Evolutionary conservation across 2,113 vertebrate species (phyloP), one percentile per base, ranked within the genome.

Genomic region (Narcine bancroftii): DNA sequence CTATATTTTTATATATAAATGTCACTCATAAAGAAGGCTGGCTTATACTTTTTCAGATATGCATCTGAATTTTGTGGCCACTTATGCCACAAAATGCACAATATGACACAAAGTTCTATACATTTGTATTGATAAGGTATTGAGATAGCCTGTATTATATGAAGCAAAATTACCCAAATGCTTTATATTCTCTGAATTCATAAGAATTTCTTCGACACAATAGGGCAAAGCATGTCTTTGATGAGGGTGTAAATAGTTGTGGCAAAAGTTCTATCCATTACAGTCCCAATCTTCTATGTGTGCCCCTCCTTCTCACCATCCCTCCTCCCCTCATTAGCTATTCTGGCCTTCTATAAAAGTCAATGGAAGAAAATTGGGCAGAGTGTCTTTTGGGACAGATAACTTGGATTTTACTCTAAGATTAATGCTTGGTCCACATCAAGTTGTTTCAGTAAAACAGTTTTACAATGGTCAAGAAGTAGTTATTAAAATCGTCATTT

Each of bases 1-100:
- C 56, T 65, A 89, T 89, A 65, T 71, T 24, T 69, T 24, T 3
- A 91, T 39, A 91, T 39, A 89, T 89, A 89, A 89, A 42, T 89
- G 65, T 66, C 60, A 89, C n/a, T 21, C n/a, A 65, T 89, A 39
- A 69, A 91, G 56, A 91, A 65, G 66, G 11, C 24, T 69, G 13
- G 65, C 24, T 69, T 69, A 42, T 60, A 91, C 69, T 69, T 24
- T 50, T 50, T 69, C 36, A 91, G 87, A 91, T 47, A 47, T 91
- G 89, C 42, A 69, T 42, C 39, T 91, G 89, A 65, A 47, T 91
- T 21, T 45, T 91, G 42, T 45, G 29, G 66, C 89, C 26, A 47
- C 71, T 69, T 91, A 15, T 24, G 47, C 29, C 45, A 47, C 21
- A 71, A 45, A 91, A 29, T 69, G 87, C 39, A 81, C 45, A 21